A percentile compares a stretch with the other conserved stretches of the same genome.
Evolutionary conservation across 2,797 vertebrate species (phyloP).

Genomic region (Mus spretus): DNA sequence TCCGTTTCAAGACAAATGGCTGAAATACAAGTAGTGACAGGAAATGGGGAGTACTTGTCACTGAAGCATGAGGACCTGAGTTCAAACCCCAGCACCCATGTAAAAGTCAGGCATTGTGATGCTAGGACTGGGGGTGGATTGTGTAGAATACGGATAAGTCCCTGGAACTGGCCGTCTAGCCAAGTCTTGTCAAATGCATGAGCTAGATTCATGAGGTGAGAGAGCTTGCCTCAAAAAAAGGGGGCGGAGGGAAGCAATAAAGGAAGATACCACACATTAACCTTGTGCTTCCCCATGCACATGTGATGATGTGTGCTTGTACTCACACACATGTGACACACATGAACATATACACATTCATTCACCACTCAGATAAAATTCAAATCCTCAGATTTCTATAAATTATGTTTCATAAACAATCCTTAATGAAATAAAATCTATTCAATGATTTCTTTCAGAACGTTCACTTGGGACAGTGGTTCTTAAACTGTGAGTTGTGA

Average conservation of each 20-base stretch:
- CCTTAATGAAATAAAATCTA: slow-evolving; percentile 12
- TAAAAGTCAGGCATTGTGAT: too few species aligned
- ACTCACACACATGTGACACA: background rate
- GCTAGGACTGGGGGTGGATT: rapidly evolving
- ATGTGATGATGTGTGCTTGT: background rate
- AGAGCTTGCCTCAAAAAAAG: background rate
- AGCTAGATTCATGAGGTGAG: background rate
- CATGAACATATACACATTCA: background rate
- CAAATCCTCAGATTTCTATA: background rate
- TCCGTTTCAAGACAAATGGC: background rate
- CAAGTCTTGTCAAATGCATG: background rate
- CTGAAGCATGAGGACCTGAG: background rate
- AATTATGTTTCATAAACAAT: background rate
- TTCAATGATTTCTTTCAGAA: slow-evolving; percentile 34
- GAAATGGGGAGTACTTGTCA: background rate
- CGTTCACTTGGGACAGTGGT: background rate
- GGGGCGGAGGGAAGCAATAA: background rate
- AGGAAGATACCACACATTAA: background rate
- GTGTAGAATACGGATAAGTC: background rate
- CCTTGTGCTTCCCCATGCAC: background rate
- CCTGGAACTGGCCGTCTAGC: background rate
- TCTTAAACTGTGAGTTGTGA: background rate
- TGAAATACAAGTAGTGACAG: background rate
- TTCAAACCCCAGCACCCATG: background rate
- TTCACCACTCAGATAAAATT: background rate